Evolutionary conservation across 92 coral and sea anemone species (phyloP).

Genomic region (Pocillopora grandis): DNA sequence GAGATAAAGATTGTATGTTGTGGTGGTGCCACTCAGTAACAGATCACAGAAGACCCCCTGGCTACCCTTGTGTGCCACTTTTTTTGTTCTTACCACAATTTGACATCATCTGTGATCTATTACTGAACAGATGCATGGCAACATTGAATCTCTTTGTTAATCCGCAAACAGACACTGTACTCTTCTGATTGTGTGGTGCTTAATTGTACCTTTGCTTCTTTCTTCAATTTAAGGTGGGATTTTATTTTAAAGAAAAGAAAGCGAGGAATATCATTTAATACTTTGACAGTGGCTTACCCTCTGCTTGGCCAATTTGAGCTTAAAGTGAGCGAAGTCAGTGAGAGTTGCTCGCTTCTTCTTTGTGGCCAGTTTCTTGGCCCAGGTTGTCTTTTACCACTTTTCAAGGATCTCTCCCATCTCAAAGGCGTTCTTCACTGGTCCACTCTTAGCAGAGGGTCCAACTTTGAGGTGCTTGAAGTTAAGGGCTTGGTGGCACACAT

Average conservation of each 20-base stretch:
- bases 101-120: too few species aligned
- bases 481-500: constrained; percentile 85
- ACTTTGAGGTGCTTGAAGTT: constrained; percentile 91
- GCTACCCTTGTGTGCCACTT: too few species aligned
- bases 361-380: constrained; percentile 88
- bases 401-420: constrained; percentile 75
- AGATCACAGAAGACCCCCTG: too few species aligned
- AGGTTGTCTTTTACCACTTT: constrained; percentile 94
- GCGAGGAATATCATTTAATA: neutral
- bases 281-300: constrained; percentile 57
- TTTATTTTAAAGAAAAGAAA: neutral
- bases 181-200: too few species aligned
- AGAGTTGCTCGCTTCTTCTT: constrained; percentile 92
- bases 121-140: too few species aligned
- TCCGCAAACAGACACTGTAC: too few species aligned
- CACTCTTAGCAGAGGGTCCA: constrained; percentile 80
- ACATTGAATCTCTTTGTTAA: too few species aligned
- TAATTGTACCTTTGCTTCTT: too few species aligned
- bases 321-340: constrained; percentile 97
- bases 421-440: constrained; percentile 92
- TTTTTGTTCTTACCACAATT: too few species aligned
- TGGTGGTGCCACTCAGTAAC: too few species aligned
- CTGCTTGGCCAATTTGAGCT: constrained; percentile 95
- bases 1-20: too few species aligned
- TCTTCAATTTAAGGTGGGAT: neutral